Base-by-base conservation (phyloP, 2,797 vertebrate genomes). In the Moxostoma hubbsi region DNA sequence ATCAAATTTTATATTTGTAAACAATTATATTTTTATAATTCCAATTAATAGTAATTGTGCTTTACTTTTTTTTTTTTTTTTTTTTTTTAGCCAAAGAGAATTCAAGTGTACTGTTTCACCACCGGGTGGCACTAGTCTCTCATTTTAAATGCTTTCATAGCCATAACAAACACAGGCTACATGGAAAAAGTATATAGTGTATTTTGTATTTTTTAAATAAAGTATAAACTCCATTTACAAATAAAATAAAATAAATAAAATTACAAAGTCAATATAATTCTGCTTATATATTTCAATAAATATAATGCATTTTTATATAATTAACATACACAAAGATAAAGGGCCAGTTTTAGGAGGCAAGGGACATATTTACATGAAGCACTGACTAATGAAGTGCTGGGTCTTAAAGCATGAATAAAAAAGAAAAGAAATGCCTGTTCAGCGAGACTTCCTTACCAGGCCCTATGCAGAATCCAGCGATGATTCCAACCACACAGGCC, bases 401-500 rank as follows among this genome's bases (percentile, higher is more conserved):
- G 59, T 13, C 9, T 2, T 24, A 9, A 59, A 24, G 10, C 51
- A 65, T 18, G 36, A 54, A 53, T 54, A 59, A 49, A 7, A 47
- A 8, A 16, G 7, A 24, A 46, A 70, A 54, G 12, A 73, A 49
- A 12, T 36, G 15, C 12, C 58, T 36, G 47, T 43, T 43, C 5
- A 61, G 13, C 64, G 50, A 50, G n/a, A 54, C 51, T 4, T 55
- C 75, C 93, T 86, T 68, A 97, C 96, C 96, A 93, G 96, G 96
- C 74, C 96, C 96, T 36, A 97, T 94, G 91, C 96, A 97, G 93
- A 97, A 97, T 82, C 96, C 95, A 2, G 95, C 94, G 2, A 97
- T 97, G 82, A 97, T 96, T 61, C 96, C 96, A 0, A 96, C 89
- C 62, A 98, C 95, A 0, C 95, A 97, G 72, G 84, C 87, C 0